Base-by-base conservation (phyloP, 2,888 invertebrate species). In the Amblyjoppa proteus region DNA sequence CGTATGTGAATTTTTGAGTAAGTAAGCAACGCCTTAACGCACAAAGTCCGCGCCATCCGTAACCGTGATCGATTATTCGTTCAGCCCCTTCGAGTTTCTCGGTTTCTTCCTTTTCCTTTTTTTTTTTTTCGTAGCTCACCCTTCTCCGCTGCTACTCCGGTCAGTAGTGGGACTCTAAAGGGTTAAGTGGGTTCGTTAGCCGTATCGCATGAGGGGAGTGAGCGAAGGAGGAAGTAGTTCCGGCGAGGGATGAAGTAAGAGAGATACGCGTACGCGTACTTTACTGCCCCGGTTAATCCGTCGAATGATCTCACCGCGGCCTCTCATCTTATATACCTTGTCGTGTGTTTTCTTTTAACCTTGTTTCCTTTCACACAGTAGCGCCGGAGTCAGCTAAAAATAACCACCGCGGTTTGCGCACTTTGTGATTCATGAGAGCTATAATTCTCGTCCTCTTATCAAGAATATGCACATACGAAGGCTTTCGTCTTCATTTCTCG, bases 41-140 rank as follows among this genome's bases (percentile, higher is more conserved):
- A 53, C 28, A 34, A 80, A 75, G 71, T 61, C 25, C 64, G 58
- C 20, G n/a, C 56, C 28, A 64, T 76, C 81, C 74, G 79, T 88
- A 89, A 88, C 89, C 88, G 87, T 88, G 88, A 91, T 91, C 89
- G 91, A 91, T 91, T 91, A 91, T 91, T 89, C 90, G 88, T 90
- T 90, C 88, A 89, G 84, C 88, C 89, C 88, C 88, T 90, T 88
- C 58, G 87, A 51, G 69, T 41, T 9, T 34, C 78, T 73, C 25
- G 82, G 82, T 90, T 89, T 51, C 64, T 69, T 51, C 38, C 45
- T 71, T 71, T 77, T 79, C 56, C 76, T 58, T 75, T 38, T 20
- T 38, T 34, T 74, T 64, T 2, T 38, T 68, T 38, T 41, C 2
- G 41, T 41, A 11, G 69, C 53, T 61, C 38, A 16, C n/a, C 13